These are phyloP conservation scores for Epinephelus cyanopodus DNA, from an alignment of 2,113 vertebrate genomes.

Conservation along the genomic window DNA sequence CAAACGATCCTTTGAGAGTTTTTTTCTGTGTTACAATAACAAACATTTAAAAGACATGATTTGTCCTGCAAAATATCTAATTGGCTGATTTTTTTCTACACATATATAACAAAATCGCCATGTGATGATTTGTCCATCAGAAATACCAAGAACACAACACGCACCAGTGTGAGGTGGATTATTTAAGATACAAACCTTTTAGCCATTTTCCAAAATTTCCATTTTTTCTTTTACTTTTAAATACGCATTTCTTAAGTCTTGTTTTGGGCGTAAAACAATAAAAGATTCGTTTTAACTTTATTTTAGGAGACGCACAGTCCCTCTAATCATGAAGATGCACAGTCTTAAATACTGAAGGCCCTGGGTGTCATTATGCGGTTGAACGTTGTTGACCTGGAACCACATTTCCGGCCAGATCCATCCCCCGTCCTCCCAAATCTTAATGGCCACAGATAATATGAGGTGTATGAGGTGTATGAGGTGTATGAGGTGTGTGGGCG, in stretches of 20 bases:
- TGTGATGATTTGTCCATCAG: neutral
- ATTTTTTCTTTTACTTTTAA: neutral
- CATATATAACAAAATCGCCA: neutral
- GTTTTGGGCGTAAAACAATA: neutral
- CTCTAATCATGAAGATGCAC: neutral
- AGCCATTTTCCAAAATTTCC: neutral
- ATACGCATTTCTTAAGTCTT: neutral
- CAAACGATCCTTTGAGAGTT: neutral
- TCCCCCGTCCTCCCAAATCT: neutral
- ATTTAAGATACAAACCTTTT: neutral
- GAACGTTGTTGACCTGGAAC: neutral
- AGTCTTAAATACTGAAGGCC: neutral
- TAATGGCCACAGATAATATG: neutral
- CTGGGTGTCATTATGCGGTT: neutral
- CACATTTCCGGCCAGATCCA: neutral
- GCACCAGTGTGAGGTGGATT: neutral
- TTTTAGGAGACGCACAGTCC: neutral
- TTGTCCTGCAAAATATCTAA: neutral
- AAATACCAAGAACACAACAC: neutral
- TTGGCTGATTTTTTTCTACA: neutral
- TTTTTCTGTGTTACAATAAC: neutral
- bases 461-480: conserved; percentile 14
- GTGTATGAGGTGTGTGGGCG: conserved; percentile 30
- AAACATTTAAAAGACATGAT: conserved; percentile 7
- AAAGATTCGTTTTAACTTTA: neutral